phyloP scores from a whole-genome alignment of 2,113 vertebrate genomes.

The Pygoscelis adeliae region DNA sequence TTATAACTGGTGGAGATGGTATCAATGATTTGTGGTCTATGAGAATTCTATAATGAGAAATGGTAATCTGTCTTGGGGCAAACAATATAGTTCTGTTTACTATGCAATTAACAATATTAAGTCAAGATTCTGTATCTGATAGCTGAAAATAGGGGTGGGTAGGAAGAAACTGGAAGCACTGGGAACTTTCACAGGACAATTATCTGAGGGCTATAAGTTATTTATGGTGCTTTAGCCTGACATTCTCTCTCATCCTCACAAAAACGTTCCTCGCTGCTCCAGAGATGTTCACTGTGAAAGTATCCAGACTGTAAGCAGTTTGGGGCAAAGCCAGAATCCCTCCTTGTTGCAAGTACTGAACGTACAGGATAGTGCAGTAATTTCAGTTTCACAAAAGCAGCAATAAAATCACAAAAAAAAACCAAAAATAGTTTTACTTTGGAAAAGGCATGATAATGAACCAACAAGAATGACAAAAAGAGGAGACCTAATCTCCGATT shows the following conservation, averaged over 20 bases:
- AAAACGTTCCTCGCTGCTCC: background rate
- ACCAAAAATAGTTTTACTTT: background rate
- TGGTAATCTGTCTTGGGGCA: slow-evolving; percentile 59
- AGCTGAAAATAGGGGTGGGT: background rate
- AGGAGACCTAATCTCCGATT: background rate
- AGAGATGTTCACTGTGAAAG: background rate
- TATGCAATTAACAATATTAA: slow-evolving; percentile 51
- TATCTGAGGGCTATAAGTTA: slow-evolving; percentile 7
- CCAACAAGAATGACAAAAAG: background rate
- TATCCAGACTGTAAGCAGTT: background rate
- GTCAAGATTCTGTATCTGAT: slow-evolving; percentile 34
- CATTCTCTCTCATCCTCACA: background rate
- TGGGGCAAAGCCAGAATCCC: slow-evolving; percentile 15
- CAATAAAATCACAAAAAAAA: background rate
- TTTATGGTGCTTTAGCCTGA: slow-evolving; percentile 21
- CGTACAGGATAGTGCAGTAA: background rate
- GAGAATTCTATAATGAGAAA: slow-evolving; percentile 53
- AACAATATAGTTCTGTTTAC: slow-evolving; percentile 63
- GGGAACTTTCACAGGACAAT: slow-evolving; percentile 37
- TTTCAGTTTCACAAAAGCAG: background rate
- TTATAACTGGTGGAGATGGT: slow-evolving; percentile 40
- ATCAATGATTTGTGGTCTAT: slow-evolving; percentile 52
- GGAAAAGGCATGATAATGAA: background rate
- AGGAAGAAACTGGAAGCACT: slow-evolving; percentile 49
- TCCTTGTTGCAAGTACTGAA: background rate